Conservation (phyloP, 23 tunicate genomes). For the Diplosoma virens region DNA sequence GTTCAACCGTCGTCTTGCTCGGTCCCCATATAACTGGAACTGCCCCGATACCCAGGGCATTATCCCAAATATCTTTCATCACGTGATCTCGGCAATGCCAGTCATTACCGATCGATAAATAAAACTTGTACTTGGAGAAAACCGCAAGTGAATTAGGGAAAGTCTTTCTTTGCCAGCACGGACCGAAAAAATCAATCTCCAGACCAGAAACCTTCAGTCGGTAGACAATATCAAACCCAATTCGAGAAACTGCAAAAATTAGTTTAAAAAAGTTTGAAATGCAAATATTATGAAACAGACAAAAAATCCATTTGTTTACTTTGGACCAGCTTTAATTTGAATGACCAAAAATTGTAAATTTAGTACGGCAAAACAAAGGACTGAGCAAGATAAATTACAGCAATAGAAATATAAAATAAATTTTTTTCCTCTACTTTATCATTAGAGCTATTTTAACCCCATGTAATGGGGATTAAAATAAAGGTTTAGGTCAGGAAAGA, state of each 20-base stretch:
- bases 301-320: no score
- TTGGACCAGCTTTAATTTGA: no score
- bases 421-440: no score
- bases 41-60: slow-evolving; percentile 1
- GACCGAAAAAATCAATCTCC: neutral
- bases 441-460: no score
- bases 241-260: neutral
- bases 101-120: slow-evolving; percentile 3
- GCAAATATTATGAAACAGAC: no score
- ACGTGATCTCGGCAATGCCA: slow-evolving; percentile 21
- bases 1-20: neutral
- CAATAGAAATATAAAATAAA: no score
- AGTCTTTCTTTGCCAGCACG: neutral
- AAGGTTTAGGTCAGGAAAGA: no score
- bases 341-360: no score
- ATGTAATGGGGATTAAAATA: no score
- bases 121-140: neutral
- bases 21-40: slow-evolving; percentile 24
- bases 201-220: neutral
- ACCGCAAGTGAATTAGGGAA: no score
- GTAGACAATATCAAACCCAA: slow-evolving; percentile 4
- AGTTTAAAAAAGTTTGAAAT: no score
- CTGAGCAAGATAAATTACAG: neutral
- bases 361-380: neutral
- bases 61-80: neutral